These are phyloP conservation scores for Torymus aiolomorphi DNA, from an alignment of 2,888 invertebrate species.

Conservation along the genomic window DNA sequence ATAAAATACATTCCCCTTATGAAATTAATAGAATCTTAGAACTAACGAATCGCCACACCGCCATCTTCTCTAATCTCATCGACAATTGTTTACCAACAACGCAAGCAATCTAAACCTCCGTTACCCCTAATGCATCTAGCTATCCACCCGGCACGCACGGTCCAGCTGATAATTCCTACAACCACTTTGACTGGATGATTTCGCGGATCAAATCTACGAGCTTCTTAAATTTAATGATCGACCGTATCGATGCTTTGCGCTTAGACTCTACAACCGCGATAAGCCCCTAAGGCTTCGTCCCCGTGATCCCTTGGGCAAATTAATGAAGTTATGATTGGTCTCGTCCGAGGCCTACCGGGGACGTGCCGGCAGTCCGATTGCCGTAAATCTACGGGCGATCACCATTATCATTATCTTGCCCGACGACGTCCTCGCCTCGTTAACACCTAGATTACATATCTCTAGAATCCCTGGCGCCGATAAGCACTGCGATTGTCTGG, in stretches of 20 bases:
- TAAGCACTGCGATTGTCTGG: slow-evolving; percentile 16
- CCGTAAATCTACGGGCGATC: slow-evolving; percentile 54
- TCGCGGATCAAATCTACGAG: background rate
- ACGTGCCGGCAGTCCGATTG: slow-evolving; percentile 21
- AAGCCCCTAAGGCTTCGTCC: background rate
- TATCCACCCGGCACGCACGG: background rate
- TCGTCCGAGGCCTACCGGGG: slow-evolving; percentile 7
- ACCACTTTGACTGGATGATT: background rate
- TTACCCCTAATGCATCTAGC: background rate
- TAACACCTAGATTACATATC: slow-evolving; percentile 54
- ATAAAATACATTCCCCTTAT: too few species aligned
- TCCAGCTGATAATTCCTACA: background rate
- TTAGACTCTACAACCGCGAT: too few species aligned
- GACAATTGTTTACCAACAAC: too few species aligned
- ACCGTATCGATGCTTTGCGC: background rate
- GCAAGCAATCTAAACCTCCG: too few species aligned
- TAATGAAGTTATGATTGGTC: slow-evolving; percentile 51
- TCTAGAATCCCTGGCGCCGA: slow-evolving; percentile 31
- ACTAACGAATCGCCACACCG: too few species aligned
- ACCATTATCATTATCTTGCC: slow-evolving; percentile 54
- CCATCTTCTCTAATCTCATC: too few species aligned
- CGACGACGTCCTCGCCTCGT: slow-evolving; percentile 51
- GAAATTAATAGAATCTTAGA: too few species aligned
- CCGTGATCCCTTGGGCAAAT: slow-evolving; percentile 23
- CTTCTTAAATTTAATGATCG: slow-evolving; percentile 35